Base-by-base conservation (phyloP, 1,140 invertebrate genomes). In the Solen grandis region DNA sequence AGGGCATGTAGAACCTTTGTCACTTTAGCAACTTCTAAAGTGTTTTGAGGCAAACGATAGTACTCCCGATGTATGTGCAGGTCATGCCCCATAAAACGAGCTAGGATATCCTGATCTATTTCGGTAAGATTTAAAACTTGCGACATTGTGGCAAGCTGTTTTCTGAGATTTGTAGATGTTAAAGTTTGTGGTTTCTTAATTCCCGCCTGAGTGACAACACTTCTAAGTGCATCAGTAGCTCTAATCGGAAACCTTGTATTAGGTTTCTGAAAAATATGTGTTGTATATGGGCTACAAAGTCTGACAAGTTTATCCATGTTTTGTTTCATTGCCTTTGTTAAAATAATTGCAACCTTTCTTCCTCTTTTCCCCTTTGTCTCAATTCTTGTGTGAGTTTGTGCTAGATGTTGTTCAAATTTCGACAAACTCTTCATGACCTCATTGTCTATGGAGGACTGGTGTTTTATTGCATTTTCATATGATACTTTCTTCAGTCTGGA, bases 161-260 rank as follows among this genome's bases (percentile, higher is more conserved):
- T 86, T 54, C 76, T 62, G 1, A 83, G 72, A 89, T 90, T 88
- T 89, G 91, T 87, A 91, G 89, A 85, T 91, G 63, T 80, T 1
- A 82, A 29, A 0, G 54, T 22, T 8, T 75, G 5, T 41, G 76
- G 81, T 5, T 73, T 25, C 22, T 52, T 52, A 19, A 22, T 22
- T 52, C 50, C 50, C 1, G 50, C 16, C 22, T 52, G 16, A 22
- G 1, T 1, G 16, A 22, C 50, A 16, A 52, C 1, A 19, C 22
- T 22, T 1, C 50, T 16, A 16, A 52, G 22, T 52, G 50, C 50
- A 52, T 52, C 50, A 52, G 16, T 52, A 19, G 16, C 50, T 52
- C 50, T 52, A 3, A 52, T 16, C 1, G 50, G 16, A 22, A 52
- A 52, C 16, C 16, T 52, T 52, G 50, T 19, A 52, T 52, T 52